These are phyloP conservation scores for Pteronura brasiliensis DNA, from an alignment of 2,113 vertebrate species.

Conservation along the genomic window DNA sequence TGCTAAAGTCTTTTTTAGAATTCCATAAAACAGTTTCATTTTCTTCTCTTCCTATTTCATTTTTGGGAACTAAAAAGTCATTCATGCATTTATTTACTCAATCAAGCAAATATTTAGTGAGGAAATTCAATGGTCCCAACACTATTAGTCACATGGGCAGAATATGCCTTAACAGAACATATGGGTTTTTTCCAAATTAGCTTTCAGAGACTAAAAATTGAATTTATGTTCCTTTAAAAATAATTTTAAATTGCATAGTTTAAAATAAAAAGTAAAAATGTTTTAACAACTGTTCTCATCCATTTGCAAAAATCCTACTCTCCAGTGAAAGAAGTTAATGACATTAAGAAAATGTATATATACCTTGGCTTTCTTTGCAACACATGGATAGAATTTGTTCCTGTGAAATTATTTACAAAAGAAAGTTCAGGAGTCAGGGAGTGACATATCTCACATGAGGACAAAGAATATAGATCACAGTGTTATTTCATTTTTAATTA, in stretches of 20 bases:
- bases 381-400: background rate
- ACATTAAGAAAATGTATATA: background rate
- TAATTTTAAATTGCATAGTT: background rate
- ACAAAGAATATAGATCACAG: constrained; percentile 5
- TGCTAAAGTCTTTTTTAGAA: background rate
- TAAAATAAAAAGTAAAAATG: background rate
- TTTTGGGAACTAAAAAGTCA: background rate
- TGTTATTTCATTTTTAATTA: constrained; percentile 37
- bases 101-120: constrained; percentile 23
- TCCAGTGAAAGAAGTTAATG: background rate
- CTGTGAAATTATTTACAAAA: constrained; percentile 11
- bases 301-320: background rate
- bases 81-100: background rate
- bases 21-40: background rate
- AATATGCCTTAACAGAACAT: background rate
- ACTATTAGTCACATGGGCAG: background rate
- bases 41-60: background rate
- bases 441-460: background rate
- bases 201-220: background rate
- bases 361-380: background rate
- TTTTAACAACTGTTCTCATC: background rate
- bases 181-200: constrained; percentile 22
- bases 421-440: background rate
- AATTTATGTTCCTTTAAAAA: background rate
- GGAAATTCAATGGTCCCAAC: background rate